These are phyloP conservation scores for Aurelia coerulea DNA, from an alignment of 30 jellyfish, hydroid and myxozoan genomes.

Conservation along the genomic window DNA sequence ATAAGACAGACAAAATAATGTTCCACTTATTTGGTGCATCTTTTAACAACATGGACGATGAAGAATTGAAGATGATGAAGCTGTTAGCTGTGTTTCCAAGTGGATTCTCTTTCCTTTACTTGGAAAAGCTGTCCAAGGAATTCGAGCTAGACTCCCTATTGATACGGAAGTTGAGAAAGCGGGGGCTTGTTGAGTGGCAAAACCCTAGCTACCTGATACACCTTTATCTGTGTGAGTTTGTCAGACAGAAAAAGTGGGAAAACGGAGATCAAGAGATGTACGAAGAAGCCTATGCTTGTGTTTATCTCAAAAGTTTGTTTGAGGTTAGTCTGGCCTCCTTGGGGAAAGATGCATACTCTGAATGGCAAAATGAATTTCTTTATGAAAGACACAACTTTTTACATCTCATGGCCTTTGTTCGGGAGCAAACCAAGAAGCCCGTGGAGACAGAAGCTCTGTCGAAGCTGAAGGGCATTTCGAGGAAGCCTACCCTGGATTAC, in stretches of 20 bases:
- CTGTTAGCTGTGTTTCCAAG: conserved; percentile 54
- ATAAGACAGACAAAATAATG: not conserved
- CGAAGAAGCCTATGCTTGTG: conserved; percentile 2
- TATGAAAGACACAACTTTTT: conserved; percentile 21
- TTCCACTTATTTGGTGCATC: not conserved
- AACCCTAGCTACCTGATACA: not conserved
- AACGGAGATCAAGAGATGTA: not conserved
- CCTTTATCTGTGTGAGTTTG: conserved; percentile 16
- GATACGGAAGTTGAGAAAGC: not conserved
- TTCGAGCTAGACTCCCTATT: not conserved
- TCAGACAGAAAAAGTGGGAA: conserved; percentile 8
- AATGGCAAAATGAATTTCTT: not conserved
- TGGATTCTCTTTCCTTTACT: conserved; percentile 9
- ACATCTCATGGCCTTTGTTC: not conserved
- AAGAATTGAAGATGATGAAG: not conserved
- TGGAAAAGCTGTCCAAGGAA: not conserved
- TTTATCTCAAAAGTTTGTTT: conserved; percentile 10
- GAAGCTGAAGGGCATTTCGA: not conserved
- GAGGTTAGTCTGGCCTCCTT: conserved; percentile 11
- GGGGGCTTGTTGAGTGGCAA: not conserved
- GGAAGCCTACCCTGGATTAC: conserved; percentile 12
- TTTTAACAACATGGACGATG: not conserved
- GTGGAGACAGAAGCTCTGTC: not conserved
- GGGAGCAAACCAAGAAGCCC: not conserved
- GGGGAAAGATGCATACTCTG: conserved; percentile 19